Conservation (phyloP, 2,888 invertebrate species). For the Exocentrus adspersus region DNA sequence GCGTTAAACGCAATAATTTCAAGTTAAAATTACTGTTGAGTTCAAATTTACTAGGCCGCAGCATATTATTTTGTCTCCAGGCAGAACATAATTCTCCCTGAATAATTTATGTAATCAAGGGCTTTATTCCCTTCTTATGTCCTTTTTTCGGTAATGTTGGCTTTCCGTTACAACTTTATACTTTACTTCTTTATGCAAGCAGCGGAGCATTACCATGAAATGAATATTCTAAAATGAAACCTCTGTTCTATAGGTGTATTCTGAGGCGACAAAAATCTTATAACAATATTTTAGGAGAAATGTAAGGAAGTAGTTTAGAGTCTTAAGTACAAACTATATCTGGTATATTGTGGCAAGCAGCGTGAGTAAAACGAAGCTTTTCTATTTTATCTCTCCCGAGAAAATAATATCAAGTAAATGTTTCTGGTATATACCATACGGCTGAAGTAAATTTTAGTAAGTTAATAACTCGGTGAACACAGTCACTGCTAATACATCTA, state of each 20-base stretch:
- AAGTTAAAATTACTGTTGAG: no score
- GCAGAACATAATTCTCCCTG: background rate
- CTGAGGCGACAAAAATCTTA: conserved; percentile 13
- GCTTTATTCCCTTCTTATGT: conserved; percentile 1
- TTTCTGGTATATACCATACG: background rate
- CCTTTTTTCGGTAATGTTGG: conserved; percentile 3
- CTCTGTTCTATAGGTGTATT: conserved; percentile 13
- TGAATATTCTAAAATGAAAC: conserved; percentile 21
- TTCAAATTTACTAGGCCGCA: no score
- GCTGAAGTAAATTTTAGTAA: background rate
- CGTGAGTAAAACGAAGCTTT: background rate
- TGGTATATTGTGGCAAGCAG: conserved; percentile 1
- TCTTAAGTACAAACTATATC: conserved; percentile 12
- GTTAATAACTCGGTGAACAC: background rate
- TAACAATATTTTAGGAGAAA: conserved; percentile 17
- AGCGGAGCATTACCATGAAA: conserved; percentile 16
- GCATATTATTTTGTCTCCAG: background rate
- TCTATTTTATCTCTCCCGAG: background rate
- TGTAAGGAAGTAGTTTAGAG: conserved; percentile 14
- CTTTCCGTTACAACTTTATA: conserved; percentile 15
- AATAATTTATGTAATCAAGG: conserved; percentile 5
- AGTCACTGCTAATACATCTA: background rate
- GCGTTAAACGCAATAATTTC: no score
- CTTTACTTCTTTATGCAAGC: conserved; percentile 9
- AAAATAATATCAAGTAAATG: conserved; percentile 1